These are phyloP conservation scores for Oryctes rhinoceros DNA, from an alignment of 1,140 invertebrate genomes.

Conservation along the genomic window DNA sequence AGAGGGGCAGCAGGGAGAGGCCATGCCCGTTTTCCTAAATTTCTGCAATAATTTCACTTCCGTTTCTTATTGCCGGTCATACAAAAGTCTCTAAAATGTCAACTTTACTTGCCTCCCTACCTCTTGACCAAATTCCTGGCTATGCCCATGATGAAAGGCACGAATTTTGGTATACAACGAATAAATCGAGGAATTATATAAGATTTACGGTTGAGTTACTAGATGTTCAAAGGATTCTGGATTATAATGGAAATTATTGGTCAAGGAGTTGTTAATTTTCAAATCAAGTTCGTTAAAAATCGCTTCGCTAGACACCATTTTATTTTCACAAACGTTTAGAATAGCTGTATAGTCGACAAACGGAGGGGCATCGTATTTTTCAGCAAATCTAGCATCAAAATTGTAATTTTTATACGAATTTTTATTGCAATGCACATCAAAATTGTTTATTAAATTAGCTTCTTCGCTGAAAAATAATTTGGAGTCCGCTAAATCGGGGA, in stretches of 20 bases:
- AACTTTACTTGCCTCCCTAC: no score
- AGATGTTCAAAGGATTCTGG: constrained; percentile 47
- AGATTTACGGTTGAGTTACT: constrained; percentile 46
- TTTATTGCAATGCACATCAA: constrained; percentile 40
- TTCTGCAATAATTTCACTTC: no score
- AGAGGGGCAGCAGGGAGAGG: no score
- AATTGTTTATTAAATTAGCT: constrained; percentile 29
- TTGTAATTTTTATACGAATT: constrained; percentile 46
- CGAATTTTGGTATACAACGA: constrained; percentile 6
- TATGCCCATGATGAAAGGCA: background rate
- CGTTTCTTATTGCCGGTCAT: no score
- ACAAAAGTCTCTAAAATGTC: no score
- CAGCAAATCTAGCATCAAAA: constrained; percentile 49
- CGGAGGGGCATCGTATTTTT: constrained; percentile 53
- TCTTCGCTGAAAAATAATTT: constrained; percentile 48
- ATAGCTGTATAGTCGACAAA: constrained; percentile 54
- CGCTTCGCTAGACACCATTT: constrained; percentile 48
- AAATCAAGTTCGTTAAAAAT: constrained; percentile 56
- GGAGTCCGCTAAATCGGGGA: constrained; percentile 41
- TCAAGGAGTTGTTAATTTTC: constrained; percentile 49
- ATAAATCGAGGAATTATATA: background rate
- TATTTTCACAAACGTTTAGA: constrained; percentile 52
- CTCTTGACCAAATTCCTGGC: no score
- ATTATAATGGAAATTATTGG: constrained; percentile 46
- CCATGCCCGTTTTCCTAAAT: no score